Evolutionary conservation across 2,888 invertebrate species (phyloP).

Genomic region (Heteropelma amictum): DNA sequence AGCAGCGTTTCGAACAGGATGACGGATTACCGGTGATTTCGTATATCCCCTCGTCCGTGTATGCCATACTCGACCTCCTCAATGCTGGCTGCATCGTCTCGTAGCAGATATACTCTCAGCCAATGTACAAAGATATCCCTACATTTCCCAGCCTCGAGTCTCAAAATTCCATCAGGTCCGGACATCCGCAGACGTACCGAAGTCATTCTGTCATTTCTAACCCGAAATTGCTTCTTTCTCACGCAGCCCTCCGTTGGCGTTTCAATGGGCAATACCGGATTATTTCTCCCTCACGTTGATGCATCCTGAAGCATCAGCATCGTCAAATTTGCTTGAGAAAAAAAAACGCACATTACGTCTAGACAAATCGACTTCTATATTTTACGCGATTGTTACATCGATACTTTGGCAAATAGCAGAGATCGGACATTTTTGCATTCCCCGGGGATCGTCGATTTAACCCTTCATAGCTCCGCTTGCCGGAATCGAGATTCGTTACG

Average conservation of each 20-base stretch:
- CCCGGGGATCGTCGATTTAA: no score
- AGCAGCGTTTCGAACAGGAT: slow-evolving; percentile 42
- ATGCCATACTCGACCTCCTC: background rate
- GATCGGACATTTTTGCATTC: no score
- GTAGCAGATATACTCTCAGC: slow-evolving; percentile 7
- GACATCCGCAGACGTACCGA: slow-evolving; percentile 21
- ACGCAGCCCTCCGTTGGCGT: background rate
- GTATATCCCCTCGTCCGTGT: slow-evolving; percentile 18
- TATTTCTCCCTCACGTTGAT: background rate
- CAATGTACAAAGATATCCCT: slow-evolving; percentile 12
- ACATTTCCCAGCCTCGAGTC: slow-evolving; percentile 14
- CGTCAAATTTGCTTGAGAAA: no score
- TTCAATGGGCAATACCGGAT: background rate
- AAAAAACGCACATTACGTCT: no score
- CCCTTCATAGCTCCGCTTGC: no score
- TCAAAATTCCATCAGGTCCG: slow-evolving; percentile 25
- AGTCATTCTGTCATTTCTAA: background rate
- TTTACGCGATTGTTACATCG: no score
- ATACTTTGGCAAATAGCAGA: no score
- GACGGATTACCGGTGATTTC: slow-evolving; percentile 53
- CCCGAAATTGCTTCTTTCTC: background rate
- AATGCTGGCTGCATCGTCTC: background rate
- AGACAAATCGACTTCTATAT: no score
- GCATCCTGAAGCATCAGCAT: no score
- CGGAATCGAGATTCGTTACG: no score